Conservation (phyloP, 2,888 invertebrate species). For the Arctia plantaginis region DNA sequence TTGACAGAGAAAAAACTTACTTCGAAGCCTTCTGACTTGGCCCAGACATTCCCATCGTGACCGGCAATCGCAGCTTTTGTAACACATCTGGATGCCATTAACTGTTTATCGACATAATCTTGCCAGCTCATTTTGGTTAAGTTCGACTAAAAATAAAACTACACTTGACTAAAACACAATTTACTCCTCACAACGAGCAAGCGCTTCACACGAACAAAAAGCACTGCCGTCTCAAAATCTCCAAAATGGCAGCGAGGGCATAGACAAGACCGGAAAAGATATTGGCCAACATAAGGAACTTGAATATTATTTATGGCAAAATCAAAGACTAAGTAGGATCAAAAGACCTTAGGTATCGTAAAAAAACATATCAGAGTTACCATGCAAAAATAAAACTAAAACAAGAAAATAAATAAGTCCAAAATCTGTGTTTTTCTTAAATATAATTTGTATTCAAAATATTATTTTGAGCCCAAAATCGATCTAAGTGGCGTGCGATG, state of each 20-base stretch:
- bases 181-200: constrained; percentile 83
- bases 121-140: constrained; percentile 96
- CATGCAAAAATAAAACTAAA: too few species aligned
- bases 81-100: constrained; percentile 97
- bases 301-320: constrained; percentile 25
- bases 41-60: constrained; percentile 98
- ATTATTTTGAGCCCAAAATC: too few species aligned
- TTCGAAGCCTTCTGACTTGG: constrained; percentile 96
- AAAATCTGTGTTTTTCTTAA: too few species aligned
- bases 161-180: constrained; percentile 83
- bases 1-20: constrained; percentile 88
- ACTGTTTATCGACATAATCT: constrained; percentile 99
- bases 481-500: too few species aligned
- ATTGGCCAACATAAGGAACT: constrained; percentile 60
- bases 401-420: too few species aligned
- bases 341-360: neutral
- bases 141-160: constrained; percentile 85
- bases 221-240: constrained; percentile 86
- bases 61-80: constrained; percentile 98
- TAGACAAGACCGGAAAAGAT: constrained; percentile 77
- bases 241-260: constrained; percentile 84
- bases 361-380: neutral
- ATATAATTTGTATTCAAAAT: too few species aligned
- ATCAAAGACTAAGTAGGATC: constrained; percentile 18
- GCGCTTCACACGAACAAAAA: constrained; percentile 87